phyloP scores from a whole-genome alignment of 2,797 vertebrate species.

The Brotogeris chrysoptera region DNA sequence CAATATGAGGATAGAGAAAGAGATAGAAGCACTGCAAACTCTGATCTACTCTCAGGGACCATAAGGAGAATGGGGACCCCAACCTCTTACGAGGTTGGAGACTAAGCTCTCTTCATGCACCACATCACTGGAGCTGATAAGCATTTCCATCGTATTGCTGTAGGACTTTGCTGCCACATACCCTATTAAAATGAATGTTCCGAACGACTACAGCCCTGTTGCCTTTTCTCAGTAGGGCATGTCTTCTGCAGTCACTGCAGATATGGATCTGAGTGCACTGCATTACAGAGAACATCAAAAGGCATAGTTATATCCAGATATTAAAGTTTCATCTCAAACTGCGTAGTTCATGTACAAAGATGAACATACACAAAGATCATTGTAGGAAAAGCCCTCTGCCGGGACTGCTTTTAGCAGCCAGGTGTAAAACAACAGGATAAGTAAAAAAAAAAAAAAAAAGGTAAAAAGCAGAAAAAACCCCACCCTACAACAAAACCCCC shows the following conservation, averaged over 20 bases:
- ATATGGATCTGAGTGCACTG: background rate
- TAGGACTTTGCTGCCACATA: background rate
- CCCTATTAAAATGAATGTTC: background rate
- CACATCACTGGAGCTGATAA: rapidly evolving
- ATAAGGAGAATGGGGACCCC: background rate
- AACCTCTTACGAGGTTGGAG: background rate
- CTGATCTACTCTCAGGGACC: background rate
- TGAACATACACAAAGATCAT: background rate
- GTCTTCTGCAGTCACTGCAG: background rate
- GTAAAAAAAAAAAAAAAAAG: background rate
- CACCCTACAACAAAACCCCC: background rate
- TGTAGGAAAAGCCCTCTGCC: background rate
- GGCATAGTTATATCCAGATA: background rate
- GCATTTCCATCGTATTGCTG: rapidly evolving
- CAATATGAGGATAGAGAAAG: background rate
- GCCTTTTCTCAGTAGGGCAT: background rate
- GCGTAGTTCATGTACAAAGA: background rate
- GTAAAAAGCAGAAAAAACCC: background rate
- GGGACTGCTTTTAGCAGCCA: background rate
- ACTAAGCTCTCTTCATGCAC: background rate
- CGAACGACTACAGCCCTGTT: background rate
- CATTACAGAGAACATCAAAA: background rate
- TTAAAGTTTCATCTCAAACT: background rate
- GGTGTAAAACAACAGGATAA: background rate
- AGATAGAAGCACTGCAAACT: background rate